Evolutionary conservation across 1,140 invertebrate genomes (phyloP), one percentile per base, ranked within the genome.

Genomic region (Aphelenchoides avenae): DNA sequence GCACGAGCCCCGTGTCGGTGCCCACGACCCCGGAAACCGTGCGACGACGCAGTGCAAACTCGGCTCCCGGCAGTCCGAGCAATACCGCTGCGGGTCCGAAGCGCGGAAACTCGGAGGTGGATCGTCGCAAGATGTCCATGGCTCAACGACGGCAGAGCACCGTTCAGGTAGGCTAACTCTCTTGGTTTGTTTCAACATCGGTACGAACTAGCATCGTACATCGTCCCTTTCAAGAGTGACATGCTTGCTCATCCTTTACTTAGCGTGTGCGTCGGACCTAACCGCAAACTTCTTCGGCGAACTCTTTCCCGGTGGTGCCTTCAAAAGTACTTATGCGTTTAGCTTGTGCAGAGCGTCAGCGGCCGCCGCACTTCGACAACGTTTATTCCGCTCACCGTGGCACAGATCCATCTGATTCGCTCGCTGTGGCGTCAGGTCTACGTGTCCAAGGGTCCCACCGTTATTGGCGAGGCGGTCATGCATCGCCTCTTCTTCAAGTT

Each of bases 351-450:
- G 49, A 52, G 57, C 4, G 71, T 66, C 27, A 55, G 51, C 34
- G 70, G 72, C 6, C 54, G 72, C 15, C 62, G 71, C 37, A 58
- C 64, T n/a, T 77, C 72, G 11, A 75, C 73, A 9, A 75, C 72
- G 5, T 30, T 75, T 18, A 70, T 75, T 37, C 73, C 73, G 5
- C 43, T 75, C 11, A 77, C 74, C 9, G 30, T 41, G 3, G 68
- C 73, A 5, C 73, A 75, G 34, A 75, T 75, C 36, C 73, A 75
- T 49, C 50, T 75, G 50, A 57, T 75, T 24, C 51, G 74, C 5
- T 57, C 73, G 0, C 49, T 75, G n/a, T 75, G 73, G 73, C 43
- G 72, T 36, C 75, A 76, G 37, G 61, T 77, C 18, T 75, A 72
- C 49, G 53, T 65, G 0, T 55, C 64, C 30, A 75, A 77, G 52